A percentile compares a stretch with the other conserved stretches of the same genome.
Conservation (phyloP, 2,888 invertebrate genomes). For the Phengaris arion region DNA sequence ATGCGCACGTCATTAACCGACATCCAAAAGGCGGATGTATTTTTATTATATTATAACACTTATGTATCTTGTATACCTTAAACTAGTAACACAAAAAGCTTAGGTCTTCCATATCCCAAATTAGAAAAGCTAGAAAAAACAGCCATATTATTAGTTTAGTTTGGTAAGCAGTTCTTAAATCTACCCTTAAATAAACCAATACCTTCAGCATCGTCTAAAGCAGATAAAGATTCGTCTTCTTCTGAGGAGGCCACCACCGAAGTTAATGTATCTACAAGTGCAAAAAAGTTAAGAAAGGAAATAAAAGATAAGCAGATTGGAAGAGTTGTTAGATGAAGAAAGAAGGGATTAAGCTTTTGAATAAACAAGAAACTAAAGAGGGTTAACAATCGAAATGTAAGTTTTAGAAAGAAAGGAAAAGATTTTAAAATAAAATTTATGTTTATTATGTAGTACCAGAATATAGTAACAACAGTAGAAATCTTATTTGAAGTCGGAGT, state of each 20-base stretch:
- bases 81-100: neutral
- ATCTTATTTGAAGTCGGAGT: neutral
- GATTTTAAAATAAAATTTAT: neutral
- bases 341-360: neutral
- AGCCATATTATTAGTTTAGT: slow-evolving; percentile 30
- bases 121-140: slow-evolving; percentile 32
- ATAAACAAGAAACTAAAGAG: neutral
- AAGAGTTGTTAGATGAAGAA: neutral
- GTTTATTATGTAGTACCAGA: neutral
- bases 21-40: neutral
- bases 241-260: slow-evolving; percentile 40
- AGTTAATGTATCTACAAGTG: slow-evolving; percentile 42
- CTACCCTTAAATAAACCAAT: slow-evolving; percentile 32
- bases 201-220: slow-evolving; percentile 41
- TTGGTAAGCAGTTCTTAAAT: neutral
- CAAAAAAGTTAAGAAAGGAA: slow-evolving; percentile 35
- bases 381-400: neutral
- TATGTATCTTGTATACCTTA: neutral
- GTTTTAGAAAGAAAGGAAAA: neutral
- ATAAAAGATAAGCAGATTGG: slow-evolving; percentile 37
- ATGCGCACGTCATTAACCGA: neutral
- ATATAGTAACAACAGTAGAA: neutral
- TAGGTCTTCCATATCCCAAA: slow-evolving; percentile 21
- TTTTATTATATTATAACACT: neutral
- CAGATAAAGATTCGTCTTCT: slow-evolving; percentile 47